Percentiles rank a stretch among this genome's conserved stretches.
Evolutionary conservation across 2,113 vertebrate species (phyloP).

Genomic region (Microcebus ravelobensis): DNA sequence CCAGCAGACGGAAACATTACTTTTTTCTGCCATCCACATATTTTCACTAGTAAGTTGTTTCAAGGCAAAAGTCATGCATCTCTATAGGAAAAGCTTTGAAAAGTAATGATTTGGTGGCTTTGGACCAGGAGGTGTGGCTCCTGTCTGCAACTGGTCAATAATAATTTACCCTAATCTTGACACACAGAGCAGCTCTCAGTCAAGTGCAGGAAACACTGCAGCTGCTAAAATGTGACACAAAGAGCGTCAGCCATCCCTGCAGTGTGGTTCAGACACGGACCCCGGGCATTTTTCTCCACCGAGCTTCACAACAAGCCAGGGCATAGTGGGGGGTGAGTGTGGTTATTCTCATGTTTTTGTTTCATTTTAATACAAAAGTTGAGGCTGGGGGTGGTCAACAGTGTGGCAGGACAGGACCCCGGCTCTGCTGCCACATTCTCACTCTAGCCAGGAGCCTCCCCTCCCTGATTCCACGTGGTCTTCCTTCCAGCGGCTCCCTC

Average conservation of each 20-base stretch:
- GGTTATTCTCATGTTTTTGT: accelerated
- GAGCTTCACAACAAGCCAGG: neutral
- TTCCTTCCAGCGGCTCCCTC: neutral
- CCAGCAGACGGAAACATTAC: neutral
- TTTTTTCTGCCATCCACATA: neutral
- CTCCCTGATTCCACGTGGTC: too few relatives aligned
- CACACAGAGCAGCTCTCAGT: neutral
- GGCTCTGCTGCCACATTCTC: neutral
- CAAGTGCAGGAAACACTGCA: neutral
- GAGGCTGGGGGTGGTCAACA: neutral
- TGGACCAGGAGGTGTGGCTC: neutral
- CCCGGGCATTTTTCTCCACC: neutral
- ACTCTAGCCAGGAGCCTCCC: neutral
- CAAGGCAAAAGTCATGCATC: neutral
- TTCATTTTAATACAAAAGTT: neutral
- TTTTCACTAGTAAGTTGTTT: neutral
- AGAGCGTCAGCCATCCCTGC: accelerated
- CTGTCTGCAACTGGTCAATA: neutral
- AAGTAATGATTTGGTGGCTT: neutral
- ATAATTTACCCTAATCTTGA: neutral
- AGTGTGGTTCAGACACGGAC: accelerated
- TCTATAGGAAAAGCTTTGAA: neutral
- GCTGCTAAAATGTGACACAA: accelerated
- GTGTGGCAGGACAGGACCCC: neutral
- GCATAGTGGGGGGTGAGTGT: neutral